Evolutionary conservation across 2,888 invertebrate genomes (phyloP).

Genomic region (Orthosia incerta): DNA sequence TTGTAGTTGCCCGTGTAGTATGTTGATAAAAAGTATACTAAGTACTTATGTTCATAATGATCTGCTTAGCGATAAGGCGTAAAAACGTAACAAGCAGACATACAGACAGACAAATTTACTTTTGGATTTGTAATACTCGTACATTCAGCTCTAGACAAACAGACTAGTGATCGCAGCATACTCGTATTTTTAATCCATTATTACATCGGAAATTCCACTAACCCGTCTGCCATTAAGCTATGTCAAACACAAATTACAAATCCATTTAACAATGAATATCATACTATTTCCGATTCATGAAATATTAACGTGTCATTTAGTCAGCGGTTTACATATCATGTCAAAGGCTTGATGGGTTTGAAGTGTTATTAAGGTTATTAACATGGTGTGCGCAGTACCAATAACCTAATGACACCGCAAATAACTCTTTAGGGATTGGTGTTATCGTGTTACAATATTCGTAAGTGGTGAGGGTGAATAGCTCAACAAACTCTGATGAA

Average conservation of each 20-base stretch:
- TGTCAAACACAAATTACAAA: slow-evolving; percentile 2
- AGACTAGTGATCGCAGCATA: neutral
- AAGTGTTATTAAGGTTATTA: slow-evolving; percentile 51
- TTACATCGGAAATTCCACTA: neutral
- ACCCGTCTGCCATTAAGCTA: neutral
- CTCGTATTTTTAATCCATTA: neutral
- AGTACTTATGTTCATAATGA: no score
- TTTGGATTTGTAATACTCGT: no score
- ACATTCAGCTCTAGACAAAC: neutral
- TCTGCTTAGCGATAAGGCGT: no score
- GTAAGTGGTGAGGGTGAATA: slow-evolving; percentile 3
- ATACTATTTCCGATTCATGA: slow-evolving; percentile 37
- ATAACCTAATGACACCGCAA: slow-evolving; percentile 53
- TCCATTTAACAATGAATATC: slow-evolving; percentile 17
- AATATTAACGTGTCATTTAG: slow-evolving; percentile 52
- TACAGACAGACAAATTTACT: no score
- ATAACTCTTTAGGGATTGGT: slow-evolving; percentile 43
- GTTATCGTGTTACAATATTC: slow-evolving; percentile 35
- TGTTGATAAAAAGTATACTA: no score
- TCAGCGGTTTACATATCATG: slow-evolving; percentile 28
- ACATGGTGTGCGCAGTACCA: slow-evolving; percentile 31
- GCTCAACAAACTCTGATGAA: neutral
- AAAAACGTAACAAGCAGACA: no score
- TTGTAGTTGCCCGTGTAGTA: no score
- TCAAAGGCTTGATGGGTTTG: slow-evolving; percentile 51